Evolutionary conservation across 2,113 vertebrate genomes (phyloP).

Genomic region (Erythrocercus mccallii): DNA sequence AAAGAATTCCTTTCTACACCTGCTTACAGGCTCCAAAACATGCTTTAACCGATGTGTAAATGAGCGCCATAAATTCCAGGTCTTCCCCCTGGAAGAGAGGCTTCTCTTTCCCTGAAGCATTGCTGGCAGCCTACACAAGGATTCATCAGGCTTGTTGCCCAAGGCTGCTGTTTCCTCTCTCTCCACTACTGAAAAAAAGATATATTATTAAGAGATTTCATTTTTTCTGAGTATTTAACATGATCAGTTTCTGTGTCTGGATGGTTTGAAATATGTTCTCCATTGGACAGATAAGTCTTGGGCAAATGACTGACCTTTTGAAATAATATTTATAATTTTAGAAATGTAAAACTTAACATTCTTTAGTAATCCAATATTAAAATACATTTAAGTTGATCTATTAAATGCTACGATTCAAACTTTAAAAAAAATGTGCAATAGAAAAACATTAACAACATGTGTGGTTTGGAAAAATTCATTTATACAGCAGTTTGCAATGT

Average conservation of each 20-base stretch:
- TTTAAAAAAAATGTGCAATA: constrained; percentile 89
- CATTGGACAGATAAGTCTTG: constrained; percentile 69
- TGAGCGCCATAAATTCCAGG: neutral
- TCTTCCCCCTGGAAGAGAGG: neutral
- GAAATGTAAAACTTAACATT: constrained; percentile 91
- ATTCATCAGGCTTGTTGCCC: neutral
- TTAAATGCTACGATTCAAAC: constrained; percentile 82
- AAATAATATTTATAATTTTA: constrained; percentile 90
- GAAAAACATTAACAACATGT: constrained; percentile 92
- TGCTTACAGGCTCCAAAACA: neutral
- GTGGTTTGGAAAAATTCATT: constrained; percentile 92
- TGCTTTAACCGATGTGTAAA: neutral
- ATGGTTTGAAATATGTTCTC: constrained; percentile 74
- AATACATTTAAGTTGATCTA: constrained; percentile 83
- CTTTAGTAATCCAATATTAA: constrained; percentile 84
- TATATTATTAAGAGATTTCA: constrained; percentile 54
- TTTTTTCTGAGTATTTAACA: constrained; percentile 62
- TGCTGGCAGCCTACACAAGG: neutral
- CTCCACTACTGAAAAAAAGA: constrained; percentile 9
- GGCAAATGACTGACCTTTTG: constrained; percentile 91
- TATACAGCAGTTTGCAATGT: constrained; percentile 91
- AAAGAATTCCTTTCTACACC: neutral
- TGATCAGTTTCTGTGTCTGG: constrained; percentile 67
- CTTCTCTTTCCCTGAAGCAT: neutral
- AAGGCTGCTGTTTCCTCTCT: neutral